Evolutionary conservation across 2,797 vertebrate genomes (phyloP).

Genomic region (Peromyscus attwateri): DNA sequence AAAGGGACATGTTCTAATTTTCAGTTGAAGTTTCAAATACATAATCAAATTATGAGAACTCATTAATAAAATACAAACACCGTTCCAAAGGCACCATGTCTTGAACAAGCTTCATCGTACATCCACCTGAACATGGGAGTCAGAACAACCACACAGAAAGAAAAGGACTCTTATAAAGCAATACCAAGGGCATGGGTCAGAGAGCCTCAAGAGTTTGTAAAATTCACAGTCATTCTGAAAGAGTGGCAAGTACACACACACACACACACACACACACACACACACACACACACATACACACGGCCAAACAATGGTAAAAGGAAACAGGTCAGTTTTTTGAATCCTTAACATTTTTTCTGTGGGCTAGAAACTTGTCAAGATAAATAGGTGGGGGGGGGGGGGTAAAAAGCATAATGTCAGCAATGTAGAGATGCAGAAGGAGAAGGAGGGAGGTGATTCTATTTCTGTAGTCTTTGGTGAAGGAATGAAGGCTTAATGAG

Average conservation of each 20-base stretch:
- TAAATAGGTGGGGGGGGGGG: background rate
- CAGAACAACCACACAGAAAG: background rate
- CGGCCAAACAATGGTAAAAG: background rate
- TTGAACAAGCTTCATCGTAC: no score
- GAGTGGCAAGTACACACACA: background rate
- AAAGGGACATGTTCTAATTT: constrained; percentile 8
- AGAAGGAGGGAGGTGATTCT: background rate
- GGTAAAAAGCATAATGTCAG: background rate
- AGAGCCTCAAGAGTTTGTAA: background rate
- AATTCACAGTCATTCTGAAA: background rate
- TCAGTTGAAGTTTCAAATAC: constrained; percentile 12
- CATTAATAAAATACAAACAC: background rate
- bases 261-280: background rate
- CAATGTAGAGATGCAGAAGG: background rate
- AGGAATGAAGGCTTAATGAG: constrained; percentile 12
- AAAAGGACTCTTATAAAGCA: background rate
- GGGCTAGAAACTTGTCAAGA: constrained; percentile 16
- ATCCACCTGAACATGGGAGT: background rate
- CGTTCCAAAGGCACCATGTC: background rate
- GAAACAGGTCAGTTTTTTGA: background rate
- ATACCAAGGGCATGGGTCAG: background rate
- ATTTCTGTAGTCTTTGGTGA: background rate
- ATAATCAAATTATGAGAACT: background rate
- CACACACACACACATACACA: background rate
- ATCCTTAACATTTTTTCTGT: background rate